Evolutionary conservation across 2,113 vertebrate species (phyloP), one percentile per base, ranked within the genome.

Genomic region (Oxygymnocypris stewartii): DNA sequence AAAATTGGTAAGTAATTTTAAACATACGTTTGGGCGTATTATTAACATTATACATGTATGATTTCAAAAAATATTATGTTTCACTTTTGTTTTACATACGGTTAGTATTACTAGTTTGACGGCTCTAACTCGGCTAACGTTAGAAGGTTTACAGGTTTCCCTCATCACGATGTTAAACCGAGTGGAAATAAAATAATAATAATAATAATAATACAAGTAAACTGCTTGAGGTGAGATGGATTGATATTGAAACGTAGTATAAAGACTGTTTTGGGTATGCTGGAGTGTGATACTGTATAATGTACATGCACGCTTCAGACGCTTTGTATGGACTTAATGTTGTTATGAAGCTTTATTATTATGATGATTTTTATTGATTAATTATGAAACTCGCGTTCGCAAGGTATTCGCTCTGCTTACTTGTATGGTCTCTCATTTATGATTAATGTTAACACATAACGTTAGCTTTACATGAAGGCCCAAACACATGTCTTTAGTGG

Each of bases 1-100:
- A n/a, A 75, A 75, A 44, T 75, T 25, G 75, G 75, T 54, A 54
- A 51, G 47, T 78, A 78, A 54, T 78, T 78, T 63, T 25, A 63
- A 63, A 63, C 2, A 71, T 35, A 31, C 67, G 14, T 71, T 67
- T 71, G 31, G 5, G 13, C 25, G 7, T 54, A 16, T 78, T 54
- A 31, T 54, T 78, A 54, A 54, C 25, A 59, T 59, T 5, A 40
- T 59, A 20, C 51, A 79, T 20, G 28, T 37, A 59, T 79, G 28
- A 57, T 79, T 79, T 35, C 51, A n/a, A n/a, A 79, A 35, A 37
- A 10, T 79, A 6, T 37, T 57, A 57, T 59, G 31, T 13, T 35
- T 6, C 5, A 51, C 76, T 54, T 25, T 25, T 79, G 51, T 40
- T 79, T 79, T 57, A 79, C 75, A 51, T 51, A 7, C 25, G 2